Evolutionary conservation across 2,797 vertebrate species (phyloP), one percentile per base, ranked within the genome.

Genomic region (Rhynchonycteris naso): DNA sequence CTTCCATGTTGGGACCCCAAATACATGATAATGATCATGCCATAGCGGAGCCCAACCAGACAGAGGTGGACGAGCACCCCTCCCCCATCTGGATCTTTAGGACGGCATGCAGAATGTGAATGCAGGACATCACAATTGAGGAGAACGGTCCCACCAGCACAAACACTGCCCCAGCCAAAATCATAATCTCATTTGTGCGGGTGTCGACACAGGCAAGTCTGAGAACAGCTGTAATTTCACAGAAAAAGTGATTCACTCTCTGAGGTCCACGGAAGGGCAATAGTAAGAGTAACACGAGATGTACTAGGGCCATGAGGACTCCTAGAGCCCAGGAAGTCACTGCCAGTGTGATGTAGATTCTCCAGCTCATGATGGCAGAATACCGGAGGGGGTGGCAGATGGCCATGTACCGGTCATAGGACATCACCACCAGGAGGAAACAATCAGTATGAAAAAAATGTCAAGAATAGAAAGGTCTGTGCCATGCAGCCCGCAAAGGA

Each of bases 41-140:
- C 81, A n/a, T 97, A 98, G 19, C 97, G 89, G 21, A 98, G 96
- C 1, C 96, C 97, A 15, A 98, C 95, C 10, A 97, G 97, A 52
- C 95, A 97, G 9, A 98, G 95, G 71, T 98, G 97, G 97, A 97
- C 8, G 96, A 95, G 21, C 97, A 68, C 1, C 97, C 96, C 22
- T 93, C 91, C 7, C 28, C 30, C 5, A 96, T 96, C n/a, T 7
- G 83, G 12, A 97, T 97, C 91, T 72, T 97, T 12, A 98, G 69
- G n/a, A 97, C 92, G 26, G 96, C 90, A 19, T 4, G 35, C 6
- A 97, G 91, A 74, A 97, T 97, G 9, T 80, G 72, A n/a, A 82
- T 26, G 8, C 97, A 98, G 38, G 97, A 97, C 1, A 93, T 2
- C 38, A 96, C 69, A 33, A 96, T 81, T 0, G 78, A 91, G 8